Conservation (phyloP, 2,797 vertebrate species). For the Megaceryle alcyon region DNA sequence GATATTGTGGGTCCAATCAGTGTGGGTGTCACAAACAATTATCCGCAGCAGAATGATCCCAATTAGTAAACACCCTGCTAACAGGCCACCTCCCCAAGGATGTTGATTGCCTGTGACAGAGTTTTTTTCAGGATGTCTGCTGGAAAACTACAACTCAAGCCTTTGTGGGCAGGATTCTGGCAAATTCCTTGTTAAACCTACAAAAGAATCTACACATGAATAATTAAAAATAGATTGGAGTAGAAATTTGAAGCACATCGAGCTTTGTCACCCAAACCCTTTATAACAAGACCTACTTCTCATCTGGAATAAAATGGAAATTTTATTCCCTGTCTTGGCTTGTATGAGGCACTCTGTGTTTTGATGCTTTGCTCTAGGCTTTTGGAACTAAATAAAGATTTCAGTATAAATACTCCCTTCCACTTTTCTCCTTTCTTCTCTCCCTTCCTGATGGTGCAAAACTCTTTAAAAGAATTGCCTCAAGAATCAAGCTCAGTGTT, state of each 20-base stretch:
- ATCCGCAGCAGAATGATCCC: slow-evolving; percentile 38
- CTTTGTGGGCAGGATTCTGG: slow-evolving; percentile 49
- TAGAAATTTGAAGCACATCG: slow-evolving; percentile 26
- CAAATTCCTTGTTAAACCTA: slow-evolving; percentile 52
- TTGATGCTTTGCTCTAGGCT: slow-evolving; percentile 41
- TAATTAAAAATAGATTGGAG: slow-evolving; percentile 59
- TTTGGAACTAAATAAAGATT: slow-evolving; percentile 44
- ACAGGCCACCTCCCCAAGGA: slow-evolving; percentile 63
- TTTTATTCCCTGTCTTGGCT: slow-evolving; percentile 34
- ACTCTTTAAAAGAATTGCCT: background rate
- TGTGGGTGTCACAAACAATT: slow-evolving; percentile 72
- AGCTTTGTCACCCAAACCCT: slow-evolving; percentile 8
- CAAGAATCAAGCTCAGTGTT: background rate
- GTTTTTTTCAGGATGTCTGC: slow-evolving; percentile 60
- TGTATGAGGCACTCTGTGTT: background rate
- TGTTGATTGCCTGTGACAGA: slow-evolving; percentile 72
- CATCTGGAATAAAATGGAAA: slow-evolving; percentile 20
- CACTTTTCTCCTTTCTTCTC: slow-evolving; percentile 35
- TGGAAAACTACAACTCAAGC: slow-evolving; percentile 30
- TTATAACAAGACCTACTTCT: slow-evolving; percentile 38
- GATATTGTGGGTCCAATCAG: slow-evolving; percentile 58
- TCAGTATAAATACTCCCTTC: slow-evolving; percentile 2
- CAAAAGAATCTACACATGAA: slow-evolving; percentile 45
- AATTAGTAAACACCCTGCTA: slow-evolving; percentile 72
- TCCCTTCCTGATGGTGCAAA: background rate